Evolutionary conservation across 2,888 invertebrate genomes (phyloP).

Genomic region (Drosophila incognita): DNA sequence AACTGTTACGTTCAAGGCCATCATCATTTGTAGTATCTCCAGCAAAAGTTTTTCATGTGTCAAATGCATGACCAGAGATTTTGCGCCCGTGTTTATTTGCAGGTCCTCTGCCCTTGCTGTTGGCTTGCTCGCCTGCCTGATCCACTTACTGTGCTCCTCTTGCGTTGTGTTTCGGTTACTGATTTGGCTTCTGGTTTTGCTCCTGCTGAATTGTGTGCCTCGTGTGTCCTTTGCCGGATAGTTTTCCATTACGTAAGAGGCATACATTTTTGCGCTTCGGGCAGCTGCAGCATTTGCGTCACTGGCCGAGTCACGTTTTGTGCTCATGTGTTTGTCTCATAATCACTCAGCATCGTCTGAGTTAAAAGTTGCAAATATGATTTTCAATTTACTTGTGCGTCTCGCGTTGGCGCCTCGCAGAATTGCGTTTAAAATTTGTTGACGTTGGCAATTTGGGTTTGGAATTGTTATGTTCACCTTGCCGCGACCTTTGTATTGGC

Average conservation of each 20-base stretch:
- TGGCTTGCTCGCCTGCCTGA: background rate
- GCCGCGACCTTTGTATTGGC: conserved; percentile 44
- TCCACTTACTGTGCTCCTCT: background rate
- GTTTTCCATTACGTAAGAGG: conserved; percentile 68
- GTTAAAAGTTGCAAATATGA: conserved; percentile 11
- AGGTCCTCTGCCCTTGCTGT: background rate
- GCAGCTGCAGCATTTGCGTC: conserved; percentile 62
- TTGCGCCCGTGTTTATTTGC: conserved; percentile 39
- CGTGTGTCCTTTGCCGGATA: conserved; percentile 31
- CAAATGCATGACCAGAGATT: conserved; percentile 71
- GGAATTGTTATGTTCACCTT: conserved; percentile 33
- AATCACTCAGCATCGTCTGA: conserved; percentile 56
- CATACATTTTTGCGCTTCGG: conserved; percentile 12
- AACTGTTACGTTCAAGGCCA: conserved; percentile 68
- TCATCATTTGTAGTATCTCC: conserved; percentile 57
- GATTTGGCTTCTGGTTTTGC: conserved; percentile 45
- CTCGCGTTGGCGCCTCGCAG: conserved; percentile 9
- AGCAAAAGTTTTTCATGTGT: conserved; percentile 67
- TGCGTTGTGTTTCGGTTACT: conserved; percentile 16
- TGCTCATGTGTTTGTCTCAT: conserved; percentile 48
- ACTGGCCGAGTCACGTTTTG: conserved; percentile 21
- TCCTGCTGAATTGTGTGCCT: background rate
- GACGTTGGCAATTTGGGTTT: background rate
- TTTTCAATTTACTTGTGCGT: conserved; percentile 30
- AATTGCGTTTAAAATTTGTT: conserved; percentile 10